Base-by-base conservation (phyloP, 2,797 vertebrate species). In the Pagetopsis macropterus region DNA sequence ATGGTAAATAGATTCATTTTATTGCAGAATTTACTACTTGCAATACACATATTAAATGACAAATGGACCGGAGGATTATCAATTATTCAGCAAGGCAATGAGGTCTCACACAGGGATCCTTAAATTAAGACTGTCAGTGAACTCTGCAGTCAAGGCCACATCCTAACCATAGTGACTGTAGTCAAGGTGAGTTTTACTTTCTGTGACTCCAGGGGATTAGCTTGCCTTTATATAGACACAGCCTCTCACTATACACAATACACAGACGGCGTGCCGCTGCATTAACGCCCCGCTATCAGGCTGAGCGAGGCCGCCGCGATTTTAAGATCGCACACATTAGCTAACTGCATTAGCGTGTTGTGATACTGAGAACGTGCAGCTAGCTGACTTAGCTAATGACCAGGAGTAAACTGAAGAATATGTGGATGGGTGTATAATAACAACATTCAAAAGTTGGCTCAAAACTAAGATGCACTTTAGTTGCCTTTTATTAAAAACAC, bases 141-240 rank as follows among this genome's bases (percentile, higher is more conserved):
- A 49, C 49, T 80, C 61, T 45, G 45, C 69, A 52, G 72, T 67
- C 63, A 44, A 78, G 66, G 71, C 43, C 68, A 70, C 64, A 62
- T 58, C 57, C 81, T 31, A 68, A 68, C 76, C 81, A 79, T 81
- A 85, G 91, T 64, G 67, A 90, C 90, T 17, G 89, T 87, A 58
- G 88, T 76, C 91, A 90, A 92, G 91, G 91, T 86, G 90, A 91
- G 87, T 84, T 86, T 90, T 84, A 83, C 87, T 90, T 90, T 92
- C 86, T 78, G 65, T 23, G 79, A 74, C 90, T 86, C 84, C 12
- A 23, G 86, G 75, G 88, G 76, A 92, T 90, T 85, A 88, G 68
- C 82, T 72, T 19, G 51, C 78, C 83, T 89, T 84, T 81, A 86
- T 77, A 81, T 67, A 78, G 84, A 66, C 75, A 54, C 80, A 49